These are phyloP conservation scores for Cheilosia urbana DNA, from an alignment of 2,888 invertebrate genomes.

Conservation along the genomic window DNA sequence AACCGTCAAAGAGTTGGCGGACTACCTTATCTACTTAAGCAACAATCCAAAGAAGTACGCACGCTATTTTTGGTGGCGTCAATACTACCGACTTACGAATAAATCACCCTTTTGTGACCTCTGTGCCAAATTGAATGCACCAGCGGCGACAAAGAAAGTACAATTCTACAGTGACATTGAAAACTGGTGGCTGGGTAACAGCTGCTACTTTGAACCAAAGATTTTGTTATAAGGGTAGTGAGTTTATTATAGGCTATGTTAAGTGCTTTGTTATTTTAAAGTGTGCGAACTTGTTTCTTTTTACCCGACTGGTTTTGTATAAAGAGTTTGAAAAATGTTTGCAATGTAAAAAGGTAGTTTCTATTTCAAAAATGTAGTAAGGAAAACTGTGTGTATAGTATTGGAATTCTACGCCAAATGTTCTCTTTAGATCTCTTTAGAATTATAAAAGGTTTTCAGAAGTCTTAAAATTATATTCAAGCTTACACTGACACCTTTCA, in stretches of 20 bases:
- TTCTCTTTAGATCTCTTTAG: too few species aligned
- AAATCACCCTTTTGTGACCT: slow-evolving; percentile 80
- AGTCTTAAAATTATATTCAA: too few species aligned
- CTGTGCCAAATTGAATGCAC: slow-evolving; percentile 80
- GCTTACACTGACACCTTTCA: too few species aligned
- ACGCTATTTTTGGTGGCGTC: slow-evolving; percentile 88
- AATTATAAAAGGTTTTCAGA: too few species aligned
- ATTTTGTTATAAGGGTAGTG: slow-evolving; percentile 75
- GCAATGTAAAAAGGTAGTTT: too few species aligned
- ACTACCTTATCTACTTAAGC: slow-evolving; percentile 84
- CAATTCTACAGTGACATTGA: slow-evolving; percentile 80
- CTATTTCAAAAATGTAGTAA: too few species aligned
- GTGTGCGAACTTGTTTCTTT: too few species aligned
- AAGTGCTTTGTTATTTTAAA: not conserved
- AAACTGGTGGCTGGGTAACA: slow-evolving; percentile 81
- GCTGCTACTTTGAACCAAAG: slow-evolving; percentile 79
- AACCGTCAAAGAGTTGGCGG: slow-evolving; percentile 85
- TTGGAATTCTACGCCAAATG: too few species aligned
- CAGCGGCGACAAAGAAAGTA: slow-evolving; percentile 76
- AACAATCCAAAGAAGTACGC: slow-evolving; percentile 86
- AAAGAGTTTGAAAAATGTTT: too few species aligned
- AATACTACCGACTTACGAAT: slow-evolving; percentile 83
- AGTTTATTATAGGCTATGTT: not conserved
- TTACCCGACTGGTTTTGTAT: too few species aligned
- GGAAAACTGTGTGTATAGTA: too few species aligned